A percentile compares a stretch with the other conserved stretches of the same genome.
Conservation (phyloP, 2,113 vertebrate species). For the Gallinago media region DNA sequence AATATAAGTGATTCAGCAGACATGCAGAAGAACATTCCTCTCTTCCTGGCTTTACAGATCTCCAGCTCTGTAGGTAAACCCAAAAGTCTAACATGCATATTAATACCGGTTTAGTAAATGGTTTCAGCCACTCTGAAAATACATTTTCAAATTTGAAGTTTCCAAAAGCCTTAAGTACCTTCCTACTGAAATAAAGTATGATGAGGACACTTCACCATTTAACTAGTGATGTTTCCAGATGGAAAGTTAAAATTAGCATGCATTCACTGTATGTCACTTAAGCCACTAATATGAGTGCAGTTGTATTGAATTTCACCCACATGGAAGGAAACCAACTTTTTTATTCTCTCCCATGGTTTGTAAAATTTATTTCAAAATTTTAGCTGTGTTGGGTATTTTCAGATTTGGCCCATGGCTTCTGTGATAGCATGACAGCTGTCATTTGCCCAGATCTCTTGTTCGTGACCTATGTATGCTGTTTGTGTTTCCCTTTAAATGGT, state of each 20-base stretch:
- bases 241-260: not conserved
- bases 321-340: not conserved
- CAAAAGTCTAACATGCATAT: accelerated
- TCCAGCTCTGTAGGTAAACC: not conserved
- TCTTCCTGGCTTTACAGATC: not conserved
- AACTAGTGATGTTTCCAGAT: not conserved
- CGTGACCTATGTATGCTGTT: too few relatives aligned
- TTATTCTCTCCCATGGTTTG: not conserved
- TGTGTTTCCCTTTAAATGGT: too few relatives aligned
- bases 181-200: not conserved
- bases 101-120: not conserved
- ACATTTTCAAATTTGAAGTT: not conserved
- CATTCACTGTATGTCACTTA: not conserved
- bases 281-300: not conserved
- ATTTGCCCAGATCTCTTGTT: too few relatives aligned
- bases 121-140: not conserved
- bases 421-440: not conserved
- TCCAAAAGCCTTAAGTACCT: not conserved
- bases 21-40: not conserved
- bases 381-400: not conserved
- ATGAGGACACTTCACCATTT: not conserved
- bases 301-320: not conserved
- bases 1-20: accelerated
- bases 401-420: not conserved
- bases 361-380: not conserved